Evolutionary conservation across 2,888 invertebrate genomes (phyloP).

Genomic region (Acronicta psi): DNA sequence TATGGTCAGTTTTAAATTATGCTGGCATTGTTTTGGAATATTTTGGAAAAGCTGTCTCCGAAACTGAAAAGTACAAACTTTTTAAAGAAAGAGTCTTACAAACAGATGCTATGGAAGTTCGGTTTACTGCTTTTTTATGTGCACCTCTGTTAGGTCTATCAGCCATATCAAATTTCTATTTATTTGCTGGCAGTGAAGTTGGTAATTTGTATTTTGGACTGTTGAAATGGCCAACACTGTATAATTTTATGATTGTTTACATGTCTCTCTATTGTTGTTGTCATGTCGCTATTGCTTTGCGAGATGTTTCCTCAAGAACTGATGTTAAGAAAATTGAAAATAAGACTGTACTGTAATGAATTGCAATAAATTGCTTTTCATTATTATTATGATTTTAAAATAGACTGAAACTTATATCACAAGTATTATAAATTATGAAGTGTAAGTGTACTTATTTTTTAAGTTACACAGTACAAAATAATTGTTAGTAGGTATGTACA

Average conservation of each 20-base stretch:
- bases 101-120: conserved; percentile 83
- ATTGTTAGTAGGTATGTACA: not conserved
- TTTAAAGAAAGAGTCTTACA: conserved; percentile 79
- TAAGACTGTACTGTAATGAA: conserved; percentile 51
- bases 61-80: conserved; percentile 78
- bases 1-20: conserved; percentile 97
- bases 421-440: conserved; percentile 28
- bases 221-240: conserved; percentile 80
- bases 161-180: conserved; percentile 95
- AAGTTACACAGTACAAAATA: not conserved
- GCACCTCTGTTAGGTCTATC: conserved; percentile 94
- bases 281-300: conserved; percentile 82
- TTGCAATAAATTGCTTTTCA: conserved; percentile 10
- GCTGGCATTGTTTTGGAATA: conserved; percentile 93
- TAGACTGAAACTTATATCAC: conserved; percentile 30
- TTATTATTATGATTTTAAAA: conserved; percentile 24
- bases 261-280: conserved; percentile 81
- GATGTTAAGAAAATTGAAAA: conserved; percentile 55
- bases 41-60: conserved; percentile 85
- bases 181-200: conserved; percentile 93
- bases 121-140: conserved; percentile 91
- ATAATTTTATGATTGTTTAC: conserved; percentile 71
- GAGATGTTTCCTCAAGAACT: conserved; percentile 77
- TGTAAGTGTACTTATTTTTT: conserved; percentile 3
- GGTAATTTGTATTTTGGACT: conserved; percentile 92